Percentiles rank a stretch among this genome's conserved stretches.
Evolutionary conservation across 2,113 vertebrate genomes (phyloP).

Genomic region (Sinocyclocheilus anophthalmus): DNA sequence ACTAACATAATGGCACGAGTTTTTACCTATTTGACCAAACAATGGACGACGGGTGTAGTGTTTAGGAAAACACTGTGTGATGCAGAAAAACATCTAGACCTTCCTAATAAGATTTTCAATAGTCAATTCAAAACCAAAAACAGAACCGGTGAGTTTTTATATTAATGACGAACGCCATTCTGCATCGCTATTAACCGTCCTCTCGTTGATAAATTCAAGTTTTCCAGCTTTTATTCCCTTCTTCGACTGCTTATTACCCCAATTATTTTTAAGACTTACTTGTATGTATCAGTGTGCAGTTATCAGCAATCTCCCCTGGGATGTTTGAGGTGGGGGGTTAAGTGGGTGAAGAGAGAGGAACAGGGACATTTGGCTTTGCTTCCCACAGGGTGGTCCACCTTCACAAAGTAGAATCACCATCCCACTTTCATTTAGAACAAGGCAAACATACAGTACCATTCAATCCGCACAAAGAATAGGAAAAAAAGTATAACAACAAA

Average conservation of each 20-base stretch:
- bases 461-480: slow-evolving; percentile 51
- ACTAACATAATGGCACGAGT: not conserved
- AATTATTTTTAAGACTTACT: not conserved
- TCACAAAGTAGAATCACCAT: slow-evolving; percentile 55
- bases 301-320: slow-evolving; percentile 48
- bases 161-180: not conserved
- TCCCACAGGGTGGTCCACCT: slow-evolving; percentile 68
- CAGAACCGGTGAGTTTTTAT: not conserved
- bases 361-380: slow-evolving; percentile 47
- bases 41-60: not conserved
- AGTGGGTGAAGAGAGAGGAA: slow-evolving; percentile 43
- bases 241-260: not conserved
- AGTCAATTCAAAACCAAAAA: not conserved
- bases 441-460: slow-evolving; percentile 68
- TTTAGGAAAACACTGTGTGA: not conserved
- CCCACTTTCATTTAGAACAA: slow-evolving; percentile 62
- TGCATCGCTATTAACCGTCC: not conserved
- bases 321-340: slow-evolving; percentile 40
- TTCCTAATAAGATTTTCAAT: not conserved
- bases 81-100: not conserved
- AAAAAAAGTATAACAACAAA: slow-evolving; percentile 49
- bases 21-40: not conserved
- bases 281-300: not conserved
- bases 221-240: not conserved
- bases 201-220: not conserved